Conservation (phyloP, 2,888 invertebrate genomes). For the Myopa testacea region DNA sequence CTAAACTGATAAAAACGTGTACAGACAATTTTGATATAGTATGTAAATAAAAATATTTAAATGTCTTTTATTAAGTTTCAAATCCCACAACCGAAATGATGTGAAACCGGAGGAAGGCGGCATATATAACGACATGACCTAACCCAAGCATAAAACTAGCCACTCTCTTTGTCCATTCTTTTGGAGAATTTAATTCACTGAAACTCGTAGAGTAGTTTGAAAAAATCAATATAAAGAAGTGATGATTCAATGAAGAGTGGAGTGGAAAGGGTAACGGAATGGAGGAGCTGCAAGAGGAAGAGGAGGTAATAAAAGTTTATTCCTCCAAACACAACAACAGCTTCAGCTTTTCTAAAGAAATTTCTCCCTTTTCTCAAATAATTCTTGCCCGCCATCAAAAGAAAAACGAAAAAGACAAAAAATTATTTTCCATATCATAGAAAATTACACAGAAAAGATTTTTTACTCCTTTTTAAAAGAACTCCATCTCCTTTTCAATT, state of each 20-base stretch:
- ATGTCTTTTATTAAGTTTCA: too few relatives aligned
- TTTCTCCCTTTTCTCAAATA: too few relatives aligned
- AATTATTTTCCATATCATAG: neutral
- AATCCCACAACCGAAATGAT: too few relatives aligned
- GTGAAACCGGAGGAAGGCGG: neutral
- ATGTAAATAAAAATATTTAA: too few relatives aligned
- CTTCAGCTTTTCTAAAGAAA: too few relatives aligned
- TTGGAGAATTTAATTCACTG: neutral
- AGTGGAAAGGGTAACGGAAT: too few relatives aligned
- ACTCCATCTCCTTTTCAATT: neutral
- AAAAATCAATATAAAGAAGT: neutral
- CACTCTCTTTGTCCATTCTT: neutral
- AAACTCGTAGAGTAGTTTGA: neutral
- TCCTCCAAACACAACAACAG: too few relatives aligned
- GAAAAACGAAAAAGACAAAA: neutral
- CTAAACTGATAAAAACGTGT: too few relatives aligned
- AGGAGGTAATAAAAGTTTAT: too few relatives aligned
- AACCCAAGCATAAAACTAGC: neutral
- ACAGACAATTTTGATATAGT: too few relatives aligned
- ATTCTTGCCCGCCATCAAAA: too few relatives aligned
- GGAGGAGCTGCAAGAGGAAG: too few relatives aligned
- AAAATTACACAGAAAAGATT: neutral
- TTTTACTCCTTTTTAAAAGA: neutral
- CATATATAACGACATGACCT: constrained; percentile 1
- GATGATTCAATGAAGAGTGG: neutral